A percentile compares a stretch with the other conserved stretches of the same genome.
phyloP scores from a whole-genome alignment of 37 sponge, comb jelly and placozoan species.

The Mnemiopsis leidyi region DNA sequence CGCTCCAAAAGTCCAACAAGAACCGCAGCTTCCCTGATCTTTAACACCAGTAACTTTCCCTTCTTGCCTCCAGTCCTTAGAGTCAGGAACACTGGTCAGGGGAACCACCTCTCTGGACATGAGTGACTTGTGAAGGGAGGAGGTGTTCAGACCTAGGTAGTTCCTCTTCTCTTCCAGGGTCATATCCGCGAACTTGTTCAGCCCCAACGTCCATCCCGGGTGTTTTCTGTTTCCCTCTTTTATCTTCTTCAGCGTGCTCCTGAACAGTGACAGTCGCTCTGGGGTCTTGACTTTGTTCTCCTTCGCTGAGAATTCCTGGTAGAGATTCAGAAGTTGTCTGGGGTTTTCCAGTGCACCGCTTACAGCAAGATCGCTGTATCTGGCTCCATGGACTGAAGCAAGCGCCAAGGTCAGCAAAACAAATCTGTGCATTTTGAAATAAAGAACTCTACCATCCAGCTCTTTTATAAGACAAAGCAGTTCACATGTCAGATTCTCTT shows the following conservation, averaged over 20 bases:
- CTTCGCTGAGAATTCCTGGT: neutral
- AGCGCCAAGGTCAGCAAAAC: neutral
- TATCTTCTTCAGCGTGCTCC: neutral
- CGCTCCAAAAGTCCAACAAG: constrained; percentile 25
- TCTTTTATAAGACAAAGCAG: too few species aligned
- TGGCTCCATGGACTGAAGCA: neutral
- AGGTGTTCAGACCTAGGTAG: neutral
- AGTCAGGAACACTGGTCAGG: neutral
- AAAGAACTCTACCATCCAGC: too few species aligned
- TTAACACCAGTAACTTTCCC: neutral
- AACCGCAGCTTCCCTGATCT: neutral
- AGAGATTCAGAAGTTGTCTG: neutral
- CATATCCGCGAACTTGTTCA: constrained; percentile 29
- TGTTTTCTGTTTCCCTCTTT: neutral
- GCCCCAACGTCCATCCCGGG: neutral
- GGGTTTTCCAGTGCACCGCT: neutral
- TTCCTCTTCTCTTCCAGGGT: neutral
- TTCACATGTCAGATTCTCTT: too few species aligned
- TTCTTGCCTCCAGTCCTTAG: neutral
- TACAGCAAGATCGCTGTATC: neutral
- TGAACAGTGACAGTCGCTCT: neutral
- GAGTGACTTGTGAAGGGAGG: neutral
- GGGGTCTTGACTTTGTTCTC: neutral
- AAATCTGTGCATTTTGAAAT: neutral
- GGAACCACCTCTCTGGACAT: neutral